Evolutionary conservation across 2,888 invertebrate genomes (phyloP).

Genomic region (Eupsilia transversa): DNA sequence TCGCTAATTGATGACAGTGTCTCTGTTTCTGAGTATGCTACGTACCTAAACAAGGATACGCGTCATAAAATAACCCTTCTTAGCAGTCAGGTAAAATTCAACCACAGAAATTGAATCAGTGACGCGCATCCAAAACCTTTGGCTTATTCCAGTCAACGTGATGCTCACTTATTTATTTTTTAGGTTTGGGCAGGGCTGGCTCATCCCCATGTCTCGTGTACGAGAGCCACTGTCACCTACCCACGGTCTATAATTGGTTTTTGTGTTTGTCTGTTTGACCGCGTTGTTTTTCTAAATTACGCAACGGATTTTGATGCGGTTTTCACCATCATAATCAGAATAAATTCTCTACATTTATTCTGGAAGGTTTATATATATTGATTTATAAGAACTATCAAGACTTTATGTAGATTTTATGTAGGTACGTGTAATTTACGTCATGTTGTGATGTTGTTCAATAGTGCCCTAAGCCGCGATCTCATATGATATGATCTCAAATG

Average conservation of each 20-base stretch:
- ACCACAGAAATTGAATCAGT: background rate
- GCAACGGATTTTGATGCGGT: background rate
- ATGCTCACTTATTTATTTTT: background rate
- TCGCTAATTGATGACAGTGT: conserved; percentile 2
- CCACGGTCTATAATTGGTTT: background rate
- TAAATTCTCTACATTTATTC: background rate
- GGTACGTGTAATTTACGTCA: too few species aligned
- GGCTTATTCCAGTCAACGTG: background rate
- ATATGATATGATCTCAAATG: too few species aligned
- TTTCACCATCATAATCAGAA: background rate
- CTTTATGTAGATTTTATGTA: too few species aligned
- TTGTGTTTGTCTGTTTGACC: background rate
- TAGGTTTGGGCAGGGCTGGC: background rate
- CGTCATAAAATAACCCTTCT: background rate
- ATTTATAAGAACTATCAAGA: too few species aligned
- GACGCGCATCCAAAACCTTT: background rate
- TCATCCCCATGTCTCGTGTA: background rate
- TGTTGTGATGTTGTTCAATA: too few species aligned
- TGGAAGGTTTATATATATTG: too few species aligned
- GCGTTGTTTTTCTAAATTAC: background rate
- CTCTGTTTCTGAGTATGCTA: too few species aligned
- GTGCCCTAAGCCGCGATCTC: too few species aligned
- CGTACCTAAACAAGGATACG: too few species aligned
- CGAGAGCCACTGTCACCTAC: too few species aligned
- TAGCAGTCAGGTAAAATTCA: background rate